These are phyloP conservation scores for Ephydatia muelleri DNA, from an alignment of 37 sponge, comb jelly and placozoan genomes.

Conservation along the genomic window DNA sequence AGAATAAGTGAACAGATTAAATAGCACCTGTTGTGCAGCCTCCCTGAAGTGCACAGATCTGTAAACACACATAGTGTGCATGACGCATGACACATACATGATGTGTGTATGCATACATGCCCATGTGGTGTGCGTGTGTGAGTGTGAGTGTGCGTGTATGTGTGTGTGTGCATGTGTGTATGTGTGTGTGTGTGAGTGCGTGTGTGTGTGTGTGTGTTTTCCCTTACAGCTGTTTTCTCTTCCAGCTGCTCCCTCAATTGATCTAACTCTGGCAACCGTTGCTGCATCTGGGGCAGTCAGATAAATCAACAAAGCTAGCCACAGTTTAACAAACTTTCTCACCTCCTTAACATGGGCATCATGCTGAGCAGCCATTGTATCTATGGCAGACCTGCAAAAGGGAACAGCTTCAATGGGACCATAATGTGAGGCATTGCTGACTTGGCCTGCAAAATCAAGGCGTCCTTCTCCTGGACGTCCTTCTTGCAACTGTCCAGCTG, in stretches of 20 bases:
- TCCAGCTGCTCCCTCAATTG: not conserved
- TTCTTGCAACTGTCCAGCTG: slow-evolving; percentile 75
- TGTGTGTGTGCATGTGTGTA: not conserved
- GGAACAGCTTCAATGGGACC: not conserved
- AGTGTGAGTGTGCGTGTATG: not conserved
- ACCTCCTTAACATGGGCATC: slow-evolving; percentile 47
- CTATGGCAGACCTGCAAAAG: slow-evolving; percentile 54
- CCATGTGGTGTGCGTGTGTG: not conserved
- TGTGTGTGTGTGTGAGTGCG: not conserved
- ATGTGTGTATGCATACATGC: not conserved
- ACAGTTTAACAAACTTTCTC: too few species aligned
- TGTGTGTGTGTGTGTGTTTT: slow-evolving; percentile 3
- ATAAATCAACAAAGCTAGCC: too few species aligned
- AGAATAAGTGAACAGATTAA: too few species aligned
- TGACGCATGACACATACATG: too few species aligned
- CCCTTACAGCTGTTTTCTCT: not conserved
- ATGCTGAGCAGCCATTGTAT: slow-evolving; percentile 50
- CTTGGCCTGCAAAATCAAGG: slow-evolving; percentile 77
- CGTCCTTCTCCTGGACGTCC: slow-evolving; percentile 73
- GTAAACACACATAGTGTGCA: too few species aligned
- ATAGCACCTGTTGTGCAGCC: too few species aligned
- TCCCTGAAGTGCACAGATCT: too few species aligned
- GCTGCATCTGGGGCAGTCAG: not conserved
- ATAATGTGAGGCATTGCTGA: slow-evolving; percentile 28
- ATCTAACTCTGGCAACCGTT: not conserved